Base-by-base conservation (phyloP, 2,113 vertebrate genomes). In the Synchiropus splendidus region DNA sequence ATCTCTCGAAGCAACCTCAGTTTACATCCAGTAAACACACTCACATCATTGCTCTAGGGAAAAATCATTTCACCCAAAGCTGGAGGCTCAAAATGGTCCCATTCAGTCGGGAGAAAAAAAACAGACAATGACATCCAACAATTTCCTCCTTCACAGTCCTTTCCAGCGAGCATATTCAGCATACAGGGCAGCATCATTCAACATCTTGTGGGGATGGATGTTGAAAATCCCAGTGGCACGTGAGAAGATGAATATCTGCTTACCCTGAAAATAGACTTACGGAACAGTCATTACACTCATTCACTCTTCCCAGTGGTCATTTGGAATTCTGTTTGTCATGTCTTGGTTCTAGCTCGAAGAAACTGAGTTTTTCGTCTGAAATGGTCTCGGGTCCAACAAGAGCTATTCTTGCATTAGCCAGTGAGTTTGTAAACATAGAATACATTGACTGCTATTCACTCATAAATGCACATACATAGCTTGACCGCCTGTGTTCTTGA, bases 181-280 rank as follows among this genome's bases (percentile, higher is more conserved):
- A 50, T 43, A 37, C 46, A 49, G 38, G 33, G 48, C 8, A 31
- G 39, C 45, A 30, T 48, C 35, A 45, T 13, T 42, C 55, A 43
- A 43, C 51, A 31, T 36, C 42, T 45, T 36, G 42, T 0, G 27
- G 45, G 48, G n/a, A n/a, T n/a, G n/a, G n/a, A n/a, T 43, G 39
- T 31, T 34, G 40, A 53, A 41, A 62, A 45, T 58, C 57, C 54
- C 66, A 54, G 12, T 16, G 47, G 52, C 48, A 48, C 16, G 37
- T 33, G 39, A n/a, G 33, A 34, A 73, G 66, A 63, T 31, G 5
- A 54, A 67, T 63, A 63, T 65, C 51, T 70, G 52, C 61, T 78
- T 66, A 61, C 69, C 39, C 54, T 54, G 64, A 71, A 72, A 78
- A 78, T 51, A 70, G 61, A 68, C 66, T 70, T 65, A 73, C 55